A percentile compares a stretch with the other conserved stretches of the same genome.
These are phyloP conservation scores for Drosophila nigrodunni DNA, from an alignment of 1,140 invertebrate species.

Conservation along the genomic window DNA sequence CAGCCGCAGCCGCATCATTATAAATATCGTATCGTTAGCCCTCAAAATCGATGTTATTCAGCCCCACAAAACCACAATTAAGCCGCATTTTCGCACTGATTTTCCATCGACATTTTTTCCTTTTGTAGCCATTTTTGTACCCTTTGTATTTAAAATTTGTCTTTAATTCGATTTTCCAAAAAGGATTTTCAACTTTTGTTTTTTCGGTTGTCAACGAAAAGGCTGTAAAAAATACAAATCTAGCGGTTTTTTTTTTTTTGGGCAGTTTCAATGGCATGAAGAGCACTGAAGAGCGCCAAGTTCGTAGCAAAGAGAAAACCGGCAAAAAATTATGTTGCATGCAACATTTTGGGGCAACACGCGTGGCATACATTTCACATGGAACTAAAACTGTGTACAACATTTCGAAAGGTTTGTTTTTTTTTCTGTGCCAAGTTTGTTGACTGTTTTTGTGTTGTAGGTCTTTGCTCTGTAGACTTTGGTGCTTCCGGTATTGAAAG, in stretches of 20 bases:
- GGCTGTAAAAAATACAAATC: not conserved
- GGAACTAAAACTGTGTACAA: not conserved
- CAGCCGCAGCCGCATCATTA: conserved; percentile 40
- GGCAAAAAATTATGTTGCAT: conserved; percentile 38
- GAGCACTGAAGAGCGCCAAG: conserved; percentile 10
- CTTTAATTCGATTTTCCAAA: conserved; percentile 11
- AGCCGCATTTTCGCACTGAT: conserved; percentile 40
- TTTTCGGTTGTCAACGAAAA: not conserved
- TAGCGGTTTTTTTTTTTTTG: not conserved
- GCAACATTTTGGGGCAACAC: conserved; percentile 28
- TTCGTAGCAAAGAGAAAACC: conserved; percentile 31
- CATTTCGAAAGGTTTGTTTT: not conserved
- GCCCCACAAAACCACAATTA: conserved; percentile 45
- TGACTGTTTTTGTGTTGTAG: not conserved
- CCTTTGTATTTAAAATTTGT: not conserved
- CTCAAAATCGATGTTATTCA: conserved; percentile 22
- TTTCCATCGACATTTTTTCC: conserved; percentile 9
- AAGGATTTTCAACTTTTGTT: conserved; percentile 18
- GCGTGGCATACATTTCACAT: conserved; percentile 9
- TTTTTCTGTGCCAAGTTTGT: not conserved
- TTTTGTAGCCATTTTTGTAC: not conserved
- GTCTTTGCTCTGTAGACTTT: not conserved
- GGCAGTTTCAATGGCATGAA: not conserved
- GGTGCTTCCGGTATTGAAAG: not conserved
- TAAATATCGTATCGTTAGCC: conserved; percentile 30